Percentiles rank a stretch among this genome's conserved stretches.
Conservation (phyloP, 2,888 invertebrate genomes). For the Alitta virens region DNA sequence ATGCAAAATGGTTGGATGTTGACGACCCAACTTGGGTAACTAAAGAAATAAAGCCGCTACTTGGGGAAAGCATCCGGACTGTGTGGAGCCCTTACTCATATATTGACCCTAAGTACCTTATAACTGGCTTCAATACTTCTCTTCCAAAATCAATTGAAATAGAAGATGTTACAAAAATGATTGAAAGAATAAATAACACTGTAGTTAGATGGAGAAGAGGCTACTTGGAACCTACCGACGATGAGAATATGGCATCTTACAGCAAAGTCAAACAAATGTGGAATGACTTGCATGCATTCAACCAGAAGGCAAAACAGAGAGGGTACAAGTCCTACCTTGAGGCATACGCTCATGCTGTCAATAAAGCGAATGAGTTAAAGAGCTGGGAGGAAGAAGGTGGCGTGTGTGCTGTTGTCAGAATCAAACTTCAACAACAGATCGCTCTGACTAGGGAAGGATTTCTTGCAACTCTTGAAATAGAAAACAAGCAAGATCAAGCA, state of each 20-base stretch:
- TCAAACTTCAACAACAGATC: slow-evolving; percentile 32
- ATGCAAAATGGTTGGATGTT: neutral
- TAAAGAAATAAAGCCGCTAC: too few species aligned
- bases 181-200: neutral
- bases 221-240: neutral
- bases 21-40: too few species aligned
- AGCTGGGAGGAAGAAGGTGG: slow-evolving; percentile 22
- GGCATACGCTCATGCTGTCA: neutral
- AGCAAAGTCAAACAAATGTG: neutral
- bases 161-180: neutral
- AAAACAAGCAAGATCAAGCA: slow-evolving; percentile 30
- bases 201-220: neutral
- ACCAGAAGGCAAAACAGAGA: neutral
- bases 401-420: slow-evolving; percentile 33
- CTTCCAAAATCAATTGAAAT: neutral
- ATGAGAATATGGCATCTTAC: neutral
- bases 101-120: too few species aligned
- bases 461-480: slow-evolving; percentile 32
- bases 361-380: neutral
- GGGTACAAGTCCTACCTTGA: neutral
- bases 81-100: too few species aligned
- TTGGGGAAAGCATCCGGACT: too few species aligned
- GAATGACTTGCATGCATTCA: slow-evolving; percentile 4
- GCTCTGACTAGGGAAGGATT: slow-evolving; percentile 33
- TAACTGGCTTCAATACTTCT: too few species aligned